Evolutionary conservation across 2,113 vertebrate species (phyloP).

Genomic region (Rhombomys opimus): DNA sequence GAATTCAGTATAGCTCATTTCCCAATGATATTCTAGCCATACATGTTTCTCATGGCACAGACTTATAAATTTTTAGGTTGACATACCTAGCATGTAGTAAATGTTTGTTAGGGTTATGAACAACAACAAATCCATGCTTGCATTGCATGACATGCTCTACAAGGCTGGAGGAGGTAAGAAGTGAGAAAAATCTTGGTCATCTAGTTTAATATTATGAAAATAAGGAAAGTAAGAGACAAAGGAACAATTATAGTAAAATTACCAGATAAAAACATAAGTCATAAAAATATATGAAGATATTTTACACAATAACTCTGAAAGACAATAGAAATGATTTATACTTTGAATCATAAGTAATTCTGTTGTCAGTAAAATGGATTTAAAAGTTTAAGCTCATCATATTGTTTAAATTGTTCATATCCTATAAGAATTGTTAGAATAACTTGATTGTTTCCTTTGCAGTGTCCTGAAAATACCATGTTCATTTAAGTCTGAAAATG

Average conservation of each 20-base stretch:
- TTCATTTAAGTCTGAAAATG: background rate
- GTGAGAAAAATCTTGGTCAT: background rate
- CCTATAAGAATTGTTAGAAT: background rate
- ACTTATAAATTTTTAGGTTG: background rate
- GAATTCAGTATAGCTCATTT: background rate
- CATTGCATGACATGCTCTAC: background rate
- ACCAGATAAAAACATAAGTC: background rate
- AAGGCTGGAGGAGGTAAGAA: background rate
- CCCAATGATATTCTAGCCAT: background rate
- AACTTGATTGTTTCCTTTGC: background rate
- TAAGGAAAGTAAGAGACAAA: background rate
- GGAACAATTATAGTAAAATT: background rate
- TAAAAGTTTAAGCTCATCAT: slow-evolving; percentile 3
- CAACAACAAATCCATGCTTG: background rate
- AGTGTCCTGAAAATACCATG: background rate
- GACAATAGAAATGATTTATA: background rate
- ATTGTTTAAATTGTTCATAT: background rate
- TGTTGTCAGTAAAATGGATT: background rate
- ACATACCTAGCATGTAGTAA: background rate
- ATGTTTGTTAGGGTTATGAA: background rate
- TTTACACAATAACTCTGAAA: background rate
- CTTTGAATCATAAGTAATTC: slow-evolving; percentile 3
- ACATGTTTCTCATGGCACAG: background rate
- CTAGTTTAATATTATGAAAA: background rate
- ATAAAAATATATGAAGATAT: background rate